Conservation (phyloP, 2,888 invertebrate genomes). For the Meiosimyza platycephala region DNA sequence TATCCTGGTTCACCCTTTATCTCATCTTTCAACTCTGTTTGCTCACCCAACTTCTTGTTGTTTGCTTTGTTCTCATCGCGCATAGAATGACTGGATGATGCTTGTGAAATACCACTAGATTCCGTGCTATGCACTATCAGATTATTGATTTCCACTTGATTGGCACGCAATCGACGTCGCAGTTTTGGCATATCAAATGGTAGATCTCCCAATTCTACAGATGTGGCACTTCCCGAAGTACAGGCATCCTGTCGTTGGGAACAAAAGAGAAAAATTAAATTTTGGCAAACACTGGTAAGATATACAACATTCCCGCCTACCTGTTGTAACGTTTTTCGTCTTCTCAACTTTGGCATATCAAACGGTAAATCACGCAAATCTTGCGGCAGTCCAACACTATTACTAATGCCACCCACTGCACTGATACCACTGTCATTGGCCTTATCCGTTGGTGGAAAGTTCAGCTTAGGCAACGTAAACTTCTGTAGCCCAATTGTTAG, state of each 20-base stretch:
- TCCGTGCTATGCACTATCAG: constrained; percentile 72
- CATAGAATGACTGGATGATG: constrained; percentile 85
- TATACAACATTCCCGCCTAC: constrained; percentile 51
- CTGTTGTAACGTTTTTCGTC: constrained; percentile 76
- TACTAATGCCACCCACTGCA: constrained; percentile 45
- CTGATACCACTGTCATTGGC: constrained; percentile 57
- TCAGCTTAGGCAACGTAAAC: constrained; percentile 68
- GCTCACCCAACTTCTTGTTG: constrained; percentile 69
- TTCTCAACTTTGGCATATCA: constrained; percentile 88
- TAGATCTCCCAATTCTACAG: constrained; percentile 82
- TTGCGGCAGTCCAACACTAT: constrained; percentile 70
- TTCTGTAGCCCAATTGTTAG: constrained; percentile 69
- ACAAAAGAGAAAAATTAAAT: neutral
- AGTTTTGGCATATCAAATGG: constrained; percentile 94
- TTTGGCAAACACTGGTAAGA: neutral
- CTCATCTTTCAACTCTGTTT: neutral
- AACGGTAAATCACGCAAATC: constrained; percentile 86
- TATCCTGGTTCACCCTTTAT: too few relatives aligned
- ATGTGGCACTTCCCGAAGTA: constrained; percentile 78
- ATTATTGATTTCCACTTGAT: constrained; percentile 62
- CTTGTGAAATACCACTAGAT: constrained; percentile 80
- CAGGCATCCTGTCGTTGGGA: constrained; percentile 67
- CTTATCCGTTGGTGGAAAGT: constrained; percentile 70
- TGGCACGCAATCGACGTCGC: constrained; percentile 78
- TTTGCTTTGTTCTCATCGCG: constrained; percentile 74